These are phyloP conservation scores for Lepidurus packardi DNA, from an alignment of 1,140 invertebrate genomes.

Conservation along the genomic window DNA sequence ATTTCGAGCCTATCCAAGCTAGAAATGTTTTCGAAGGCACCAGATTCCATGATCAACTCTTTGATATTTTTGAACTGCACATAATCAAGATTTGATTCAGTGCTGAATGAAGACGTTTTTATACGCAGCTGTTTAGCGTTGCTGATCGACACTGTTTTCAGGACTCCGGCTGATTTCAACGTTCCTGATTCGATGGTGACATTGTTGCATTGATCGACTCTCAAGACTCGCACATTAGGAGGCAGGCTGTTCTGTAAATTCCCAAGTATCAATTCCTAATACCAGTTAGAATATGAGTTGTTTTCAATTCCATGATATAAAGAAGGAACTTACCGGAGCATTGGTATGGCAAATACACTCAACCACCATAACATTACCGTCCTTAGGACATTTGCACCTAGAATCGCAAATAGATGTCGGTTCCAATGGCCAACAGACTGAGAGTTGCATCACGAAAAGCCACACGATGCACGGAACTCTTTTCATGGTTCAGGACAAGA, in stretches of 20 bases:
- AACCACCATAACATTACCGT: neutral
- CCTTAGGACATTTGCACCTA: neutral
- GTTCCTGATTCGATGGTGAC: neutral
- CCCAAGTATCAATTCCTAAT: neutral
- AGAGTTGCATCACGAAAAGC: neutral
- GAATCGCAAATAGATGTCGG: neutral
- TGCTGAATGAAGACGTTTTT: neutral
- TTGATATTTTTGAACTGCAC: slow-evolving; percentile 23
- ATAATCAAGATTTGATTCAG: neutral
- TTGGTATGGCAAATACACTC: neutral
- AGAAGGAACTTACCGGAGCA: neutral
- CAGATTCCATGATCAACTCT: slow-evolving; percentile 9
- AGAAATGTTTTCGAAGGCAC: slow-evolving; percentile 1
- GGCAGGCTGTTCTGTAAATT: neutral
- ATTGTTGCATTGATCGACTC: neutral
- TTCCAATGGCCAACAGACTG: neutral
- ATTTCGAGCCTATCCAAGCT: neutral
- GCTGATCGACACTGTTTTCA: neutral
- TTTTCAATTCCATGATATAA: too few relatives aligned
- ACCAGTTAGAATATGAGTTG: neutral
- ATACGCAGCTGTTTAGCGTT: neutral
- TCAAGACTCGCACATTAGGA: neutral
- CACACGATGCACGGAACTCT: neutral
- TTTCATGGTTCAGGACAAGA: neutral
- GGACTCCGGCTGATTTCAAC: neutral